phyloP scores from a whole-genome alignment of 2,113 vertebrate genomes.

The Notarius lentiginosus region DNA sequence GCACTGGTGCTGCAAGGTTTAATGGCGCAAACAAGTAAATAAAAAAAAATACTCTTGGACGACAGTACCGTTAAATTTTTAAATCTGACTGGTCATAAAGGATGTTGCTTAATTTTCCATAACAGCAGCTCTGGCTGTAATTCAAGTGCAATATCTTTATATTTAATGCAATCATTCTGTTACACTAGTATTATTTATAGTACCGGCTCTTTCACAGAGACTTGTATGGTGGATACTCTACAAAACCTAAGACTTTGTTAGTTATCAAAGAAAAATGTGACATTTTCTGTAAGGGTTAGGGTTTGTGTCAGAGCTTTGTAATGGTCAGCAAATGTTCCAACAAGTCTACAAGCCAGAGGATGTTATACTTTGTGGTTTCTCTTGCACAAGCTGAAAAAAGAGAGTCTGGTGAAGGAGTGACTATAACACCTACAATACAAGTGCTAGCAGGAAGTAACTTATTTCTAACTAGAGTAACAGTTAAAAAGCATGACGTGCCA shows the following conservation, averaged over 20 bases:
- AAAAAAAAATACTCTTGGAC: not conserved
- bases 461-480: too few species aligned
- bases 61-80: not conserved
- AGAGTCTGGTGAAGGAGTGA: not conserved
- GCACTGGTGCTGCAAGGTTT: too few species aligned
- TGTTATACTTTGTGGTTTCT: not conserved
- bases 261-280: not conserved
- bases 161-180: not conserved
- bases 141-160: not conserved
- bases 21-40: not conserved
- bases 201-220: not conserved
- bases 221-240: not conserved
- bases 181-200: not conserved
- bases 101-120: not conserved
- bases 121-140: not conserved
- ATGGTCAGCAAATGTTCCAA: not conserved
- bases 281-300: not conserved
- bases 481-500: too few species aligned
- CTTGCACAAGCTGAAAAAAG: not conserved
- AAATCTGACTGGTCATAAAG: not conserved
- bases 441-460: not conserved
- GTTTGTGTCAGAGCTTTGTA: not conserved
- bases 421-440: not conserved
- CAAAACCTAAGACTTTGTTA: not conserved
- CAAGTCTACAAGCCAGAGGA: not conserved